Evolutionary conservation across 1,140 invertebrate genomes (phyloP).

Genomic region (Trialeurodes vaporariorum): DNA sequence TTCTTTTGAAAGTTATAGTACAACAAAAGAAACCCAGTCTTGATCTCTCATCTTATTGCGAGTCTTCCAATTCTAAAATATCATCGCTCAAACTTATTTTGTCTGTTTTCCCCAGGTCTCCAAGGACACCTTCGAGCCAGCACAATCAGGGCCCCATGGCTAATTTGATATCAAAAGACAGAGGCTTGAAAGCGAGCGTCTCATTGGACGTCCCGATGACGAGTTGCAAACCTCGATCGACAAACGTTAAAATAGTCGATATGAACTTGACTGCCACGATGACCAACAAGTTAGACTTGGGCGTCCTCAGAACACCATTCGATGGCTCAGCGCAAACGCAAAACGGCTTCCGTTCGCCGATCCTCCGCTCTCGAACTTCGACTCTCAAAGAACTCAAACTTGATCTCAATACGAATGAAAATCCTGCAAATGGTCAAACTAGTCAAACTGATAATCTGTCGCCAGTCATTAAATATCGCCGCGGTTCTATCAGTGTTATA

Average conservation of each 20-base stretch:
- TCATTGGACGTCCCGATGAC: too few relatives aligned
- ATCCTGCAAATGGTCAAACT: neutral
- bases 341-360: neutral
- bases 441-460: neutral
- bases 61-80: too few relatives aligned
- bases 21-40: too few relatives aligned
- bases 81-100: too few relatives aligned
- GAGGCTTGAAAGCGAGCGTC: too few relatives aligned
- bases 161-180: neutral
- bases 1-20: too few relatives aligned
- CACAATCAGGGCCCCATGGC: neutral
- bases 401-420: neutral
- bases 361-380: neutral
- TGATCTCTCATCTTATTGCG: too few relatives aligned
- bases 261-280: too few relatives aligned
- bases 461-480: neutral
- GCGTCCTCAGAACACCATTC: too few relatives aligned
- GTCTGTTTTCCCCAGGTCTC: neutral
- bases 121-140: neutral
- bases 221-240: neutral
- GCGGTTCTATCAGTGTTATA: neutral
- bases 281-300: too few relatives aligned
- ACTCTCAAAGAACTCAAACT: neutral
- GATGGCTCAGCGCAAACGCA: too few relatives aligned
- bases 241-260: too few relatives aligned